A percentile compares a stretch with the other conserved stretches of the same genome.
phyloP scores from a whole-genome alignment of 2,888 invertebrate species.

The Buathra laborator region DNA sequence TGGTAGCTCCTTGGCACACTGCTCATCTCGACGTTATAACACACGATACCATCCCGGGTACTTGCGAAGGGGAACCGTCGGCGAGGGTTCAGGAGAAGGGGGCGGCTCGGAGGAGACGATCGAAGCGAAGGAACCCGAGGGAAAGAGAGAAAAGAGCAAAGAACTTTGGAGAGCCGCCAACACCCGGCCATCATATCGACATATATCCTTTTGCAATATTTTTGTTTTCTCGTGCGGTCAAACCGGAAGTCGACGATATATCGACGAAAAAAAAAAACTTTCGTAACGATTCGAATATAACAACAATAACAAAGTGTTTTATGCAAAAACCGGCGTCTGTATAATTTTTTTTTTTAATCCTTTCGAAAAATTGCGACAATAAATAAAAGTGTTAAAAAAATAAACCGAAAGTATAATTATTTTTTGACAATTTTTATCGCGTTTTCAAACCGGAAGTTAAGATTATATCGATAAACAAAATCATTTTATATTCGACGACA shows the following conservation, averaged over 20 bases:
- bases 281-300: neutral
- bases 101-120: neutral
- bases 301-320: neutral
- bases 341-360: no score
- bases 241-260: neutral
- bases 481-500: neutral
- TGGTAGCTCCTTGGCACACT: conserved; percentile 20
- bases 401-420: neutral
- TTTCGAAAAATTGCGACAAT: neutral
- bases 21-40: conserved; percentile 16
- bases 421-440: neutral
- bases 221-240: conserved; percentile 17
- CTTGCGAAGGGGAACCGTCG: conserved; percentile 5
- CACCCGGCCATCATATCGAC: neutral
- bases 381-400: neutral
- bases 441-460: conserved; percentile 3
- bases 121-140: conserved; percentile 20
- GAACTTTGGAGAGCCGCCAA: conserved; percentile 2
- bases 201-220: conserved; percentile 30
- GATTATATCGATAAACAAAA: neutral
- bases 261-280: neutral
- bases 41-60: conserved; percentile 22
- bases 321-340: no score
- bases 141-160: conserved; percentile 28
- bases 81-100: conserved; percentile 2